Evolutionary conservation across 2,797 vertebrate species (phyloP), one percentile per base, ranked within the genome.

Genomic region (Mormyrops boulengeri): DNA sequence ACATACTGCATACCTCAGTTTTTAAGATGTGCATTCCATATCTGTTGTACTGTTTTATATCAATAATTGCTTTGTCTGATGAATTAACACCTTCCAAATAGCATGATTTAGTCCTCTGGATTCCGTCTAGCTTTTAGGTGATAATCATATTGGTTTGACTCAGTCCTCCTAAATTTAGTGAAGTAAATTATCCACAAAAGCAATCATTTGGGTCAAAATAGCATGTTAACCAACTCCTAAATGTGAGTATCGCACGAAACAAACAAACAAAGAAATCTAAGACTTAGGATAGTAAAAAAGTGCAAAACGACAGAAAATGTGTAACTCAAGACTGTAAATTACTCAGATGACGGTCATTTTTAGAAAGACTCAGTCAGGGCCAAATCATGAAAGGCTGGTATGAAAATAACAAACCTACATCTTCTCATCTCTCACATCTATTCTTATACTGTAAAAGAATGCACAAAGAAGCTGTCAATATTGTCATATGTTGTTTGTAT

Each of bases 201-300:
- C 52, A 60, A 52, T 57, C 85, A 87, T 88, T 47, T 69, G 26
- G 60, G 55, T 88, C 87, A 88, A 88, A 88, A 88, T 44, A 88
- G 87, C 55, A 47, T 88, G 57, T 62, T 19, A 87, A 53, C 34
- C 86, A 38, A 60, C 34, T 60, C 30, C 34, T 41, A 87, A 87
- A 87, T 60, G 86, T 87, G n/a, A 52, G 86, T 87, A 34, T 86
- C 14, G 85, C 85, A 86, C 22, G 52, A 60, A 87, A 44, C 85
- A 44, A 87, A 87, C 85, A 55, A 38, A 57, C 49, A 57, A 19
- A 55, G 50, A 38, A 87, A 19, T 38, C 14, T 87, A 41, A 53
- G 52, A 57, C 14, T 57, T 8, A 52, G 85, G 19, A 53, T 53
- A 41, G 26, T n/a, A 17, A 85, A 80, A 80, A 80, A 80, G 73